phyloP scores from a whole-genome alignment of 2,113 vertebrate species.

The Grus americana region DNA sequence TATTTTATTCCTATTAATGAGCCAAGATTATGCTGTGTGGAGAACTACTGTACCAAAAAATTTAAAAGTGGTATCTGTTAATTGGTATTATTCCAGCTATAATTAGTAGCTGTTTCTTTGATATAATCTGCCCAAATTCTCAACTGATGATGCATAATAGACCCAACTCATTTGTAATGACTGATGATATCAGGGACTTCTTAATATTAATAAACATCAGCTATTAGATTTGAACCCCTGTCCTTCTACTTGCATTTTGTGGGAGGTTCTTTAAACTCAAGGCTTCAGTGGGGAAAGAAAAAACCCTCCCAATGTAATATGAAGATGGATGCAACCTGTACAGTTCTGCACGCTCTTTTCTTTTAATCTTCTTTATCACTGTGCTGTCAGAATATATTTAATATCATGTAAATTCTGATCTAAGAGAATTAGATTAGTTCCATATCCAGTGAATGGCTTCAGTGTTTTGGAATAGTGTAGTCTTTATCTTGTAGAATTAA shows the following conservation, averaged over 20 bases:
- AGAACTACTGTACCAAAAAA: not conserved
- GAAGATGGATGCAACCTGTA: not conserved
- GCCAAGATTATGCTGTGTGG: not conserved
- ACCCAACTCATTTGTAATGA: not conserved
- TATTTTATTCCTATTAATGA: not conserved
- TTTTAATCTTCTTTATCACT: not conserved
- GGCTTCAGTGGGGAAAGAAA: not conserved
- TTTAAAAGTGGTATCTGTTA: not conserved
- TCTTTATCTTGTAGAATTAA: slow-evolving; percentile 13
- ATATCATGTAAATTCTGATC: not conserved
- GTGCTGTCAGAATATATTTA: slow-evolving; percentile 18
- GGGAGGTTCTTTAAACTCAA: not conserved
- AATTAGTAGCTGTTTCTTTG: not conserved
- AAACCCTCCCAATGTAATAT: not conserved
- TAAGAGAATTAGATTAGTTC: not conserved
- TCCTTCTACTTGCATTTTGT: not conserved
- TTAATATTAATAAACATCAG: not conserved
- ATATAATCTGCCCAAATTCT: not conserved
- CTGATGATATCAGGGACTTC: not conserved
- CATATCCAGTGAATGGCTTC: not conserved
- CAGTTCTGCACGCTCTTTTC: not conserved
- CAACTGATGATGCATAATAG: not conserved
- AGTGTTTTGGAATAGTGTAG: not conserved
- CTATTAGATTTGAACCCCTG: not conserved
- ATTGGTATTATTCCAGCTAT: not conserved